Evolutionary conservation across 2,888 invertebrate genomes (phyloP).

Genomic region (Penaeus monodon): DNA sequence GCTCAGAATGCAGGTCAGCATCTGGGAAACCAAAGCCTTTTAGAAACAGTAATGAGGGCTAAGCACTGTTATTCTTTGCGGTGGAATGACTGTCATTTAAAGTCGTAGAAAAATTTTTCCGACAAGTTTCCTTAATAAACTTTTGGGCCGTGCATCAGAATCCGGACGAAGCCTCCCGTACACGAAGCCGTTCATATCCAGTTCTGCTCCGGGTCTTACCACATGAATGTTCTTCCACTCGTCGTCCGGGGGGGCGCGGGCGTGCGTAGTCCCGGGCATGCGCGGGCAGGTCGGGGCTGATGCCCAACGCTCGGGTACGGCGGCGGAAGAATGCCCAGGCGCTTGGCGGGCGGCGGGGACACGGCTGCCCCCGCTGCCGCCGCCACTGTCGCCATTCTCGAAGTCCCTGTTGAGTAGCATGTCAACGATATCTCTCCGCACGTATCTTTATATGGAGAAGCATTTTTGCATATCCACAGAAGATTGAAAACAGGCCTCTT

Average conservation of each 20-base stretch:
- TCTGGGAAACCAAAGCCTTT: conserved; percentile 71
- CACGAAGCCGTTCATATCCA: too few species aligned
- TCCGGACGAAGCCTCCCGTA: not conserved
- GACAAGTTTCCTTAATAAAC: too few species aligned
- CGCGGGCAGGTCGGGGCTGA: conserved; percentile 64
- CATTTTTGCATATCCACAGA: not conserved
- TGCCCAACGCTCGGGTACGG: conserved; percentile 51
- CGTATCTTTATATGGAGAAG: not conserved
- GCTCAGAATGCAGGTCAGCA: conserved; percentile 94
- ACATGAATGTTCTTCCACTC: conserved; percentile 95
- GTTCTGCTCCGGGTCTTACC: conserved; percentile 67
- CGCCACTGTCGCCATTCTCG: conserved; percentile 50
- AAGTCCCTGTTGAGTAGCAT: conserved; percentile 33
- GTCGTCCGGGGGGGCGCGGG: conserved; percentile 76
- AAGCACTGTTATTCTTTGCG: too few species aligned
- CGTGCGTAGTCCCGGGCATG: conserved; percentile 66
- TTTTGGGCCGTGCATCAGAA: too few species aligned
- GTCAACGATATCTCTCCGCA: not conserved
- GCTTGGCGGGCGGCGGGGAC: conserved; percentile 60
- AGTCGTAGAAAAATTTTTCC: too few species aligned
- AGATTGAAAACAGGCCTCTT: not conserved
- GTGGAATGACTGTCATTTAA: too few species aligned
- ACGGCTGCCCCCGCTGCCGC: conserved; percentile 15
- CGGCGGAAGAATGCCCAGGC: conserved; percentile 56
- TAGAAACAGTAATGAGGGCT: too few species aligned